Percentiles rank a stretch among this genome's conserved stretches.
Evolutionary conservation across 2,113 vertebrate species (phyloP).

Genomic region (Oceanodroma tethys): DNA sequence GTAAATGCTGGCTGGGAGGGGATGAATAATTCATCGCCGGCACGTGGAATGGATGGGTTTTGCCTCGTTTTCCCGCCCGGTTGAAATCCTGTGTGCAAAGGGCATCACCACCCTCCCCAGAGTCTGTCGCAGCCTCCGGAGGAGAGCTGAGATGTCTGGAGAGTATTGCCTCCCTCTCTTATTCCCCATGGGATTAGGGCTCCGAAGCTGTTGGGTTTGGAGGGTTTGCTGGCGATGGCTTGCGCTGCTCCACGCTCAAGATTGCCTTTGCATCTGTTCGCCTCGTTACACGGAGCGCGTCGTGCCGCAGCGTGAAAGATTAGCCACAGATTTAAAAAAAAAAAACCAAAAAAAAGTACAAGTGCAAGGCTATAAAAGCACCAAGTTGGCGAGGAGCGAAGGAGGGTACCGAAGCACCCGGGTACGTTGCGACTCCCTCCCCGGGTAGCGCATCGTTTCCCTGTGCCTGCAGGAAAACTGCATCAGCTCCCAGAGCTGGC

Average conservation of each 20-base stretch:
- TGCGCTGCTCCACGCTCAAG: not conserved
- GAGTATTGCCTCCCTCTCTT: not conserved
- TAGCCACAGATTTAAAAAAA: not conserved
- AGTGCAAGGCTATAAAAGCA: not conserved
- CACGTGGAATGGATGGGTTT: fast-evolving
- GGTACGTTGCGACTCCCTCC: fast-evolving
- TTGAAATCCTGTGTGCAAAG: not conserved
- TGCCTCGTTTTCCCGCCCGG: fast-evolving
- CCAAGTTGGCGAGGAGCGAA: not conserved
- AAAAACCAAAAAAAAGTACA: too few species aligned
- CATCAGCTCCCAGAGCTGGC: not conserved
- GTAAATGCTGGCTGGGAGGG: not conserved
- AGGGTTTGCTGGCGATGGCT: not conserved
- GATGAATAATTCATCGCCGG: not conserved
- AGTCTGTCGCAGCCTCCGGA: not conserved
- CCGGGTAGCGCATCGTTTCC: fast-evolving
- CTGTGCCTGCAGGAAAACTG: not conserved
- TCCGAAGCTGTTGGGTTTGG: fast-evolving
- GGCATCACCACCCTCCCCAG: fast-evolving
- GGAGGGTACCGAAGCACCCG: fast-evolving
- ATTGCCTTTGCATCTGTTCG: not conserved
- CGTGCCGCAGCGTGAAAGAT: fast-evolving
- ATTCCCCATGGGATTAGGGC: fast-evolving
- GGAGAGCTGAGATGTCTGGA: not conserved
- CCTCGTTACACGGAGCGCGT: fast-evolving